phyloP scores from a whole-genome alignment of 2,113 vertebrate genomes.

The Solea senegalensis region DNA sequence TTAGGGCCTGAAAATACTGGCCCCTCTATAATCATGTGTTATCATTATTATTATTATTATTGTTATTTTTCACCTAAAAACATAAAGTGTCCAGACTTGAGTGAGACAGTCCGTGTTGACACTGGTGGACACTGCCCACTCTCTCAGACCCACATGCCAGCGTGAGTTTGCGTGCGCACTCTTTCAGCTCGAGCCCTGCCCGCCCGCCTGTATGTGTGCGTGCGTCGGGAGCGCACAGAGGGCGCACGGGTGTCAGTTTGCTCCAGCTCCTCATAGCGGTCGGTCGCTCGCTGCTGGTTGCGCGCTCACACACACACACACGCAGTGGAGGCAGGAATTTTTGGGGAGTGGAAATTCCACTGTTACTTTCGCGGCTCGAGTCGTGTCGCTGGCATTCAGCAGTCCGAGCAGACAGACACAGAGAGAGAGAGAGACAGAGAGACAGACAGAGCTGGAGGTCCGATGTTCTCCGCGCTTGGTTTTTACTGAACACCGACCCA shows the following conservation, averaged over 20 bases:
- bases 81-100: no score
- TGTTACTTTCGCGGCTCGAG: conserved; percentile 10
- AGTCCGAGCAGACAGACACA: conserved; percentile 18
- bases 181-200: background rate
- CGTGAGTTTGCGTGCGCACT: conserved; percentile 47
- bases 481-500: background rate
- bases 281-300: conserved; percentile 36
- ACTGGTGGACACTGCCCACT: conserved; percentile 35
- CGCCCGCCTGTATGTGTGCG: background rate
- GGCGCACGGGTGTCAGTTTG: conserved; percentile 63
- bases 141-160: background rate
- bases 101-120: no score
- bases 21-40: no score
- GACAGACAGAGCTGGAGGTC: conserved; percentile 4
- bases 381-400: conserved; percentile 41
- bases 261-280: conserved; percentile 44
- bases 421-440: conserved; percentile 17
- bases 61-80: no score
- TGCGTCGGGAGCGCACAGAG: conserved; percentile 55
- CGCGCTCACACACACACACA: conserved; percentile 1
- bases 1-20: no score
- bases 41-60: no score
- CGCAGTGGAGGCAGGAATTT: conserved; percentile 42
- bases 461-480: conserved; percentile 2
- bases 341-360: conserved; percentile 66